Base-by-base conservation (phyloP, 1,140 invertebrate genomes). In the Nymphalis io region DNA sequence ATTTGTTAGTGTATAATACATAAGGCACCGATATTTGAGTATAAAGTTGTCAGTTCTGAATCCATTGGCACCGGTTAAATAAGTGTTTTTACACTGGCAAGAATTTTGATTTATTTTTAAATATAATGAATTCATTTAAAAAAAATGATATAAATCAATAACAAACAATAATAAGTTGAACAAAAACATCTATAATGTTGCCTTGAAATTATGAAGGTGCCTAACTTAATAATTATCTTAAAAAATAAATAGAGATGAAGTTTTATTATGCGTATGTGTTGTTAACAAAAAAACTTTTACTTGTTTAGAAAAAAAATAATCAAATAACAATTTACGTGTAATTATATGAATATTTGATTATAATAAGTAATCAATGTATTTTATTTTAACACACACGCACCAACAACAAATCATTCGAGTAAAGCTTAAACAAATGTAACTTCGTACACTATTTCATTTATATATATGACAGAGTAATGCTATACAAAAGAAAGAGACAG, bases 1-100 rank as follows among this genome's bases (percentile, higher is more conserved):
- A 76, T 27, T 80, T 81, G 77, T 87, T 72, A 73, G 79, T 81
- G 76, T 79, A 85, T 82, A 70, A 79, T 88, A 87, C 81, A 76
- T 83, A 85, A 84, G 87, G 85, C 85, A 87, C 85, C 87, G 76
- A 72, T 73, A 68, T 70, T 69, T 80, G 84, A 82, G 80, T 86
- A 83, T 82, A 73, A 60, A 62, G n/a, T 1, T 59, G 40, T 39
- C 75, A 81, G 75, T 82, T 78, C 18, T 27, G 4, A 55, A 27
- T 82, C 75, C 71, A 69, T 79, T 81, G 80, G 77, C 80, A 84
- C 77, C 57, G 42, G 21, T 55, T 21, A 12, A 23, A n/a, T 46
- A 42, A 13, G 23, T 18, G 61, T 23, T 21, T 18, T n/a, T 33
- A 33, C 18, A 23, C 11, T 60, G 73, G 73, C 73, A 75, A 74